phyloP scores from a whole-genome alignment of 2,113 vertebrate species.

The Gallinago paraguaiae region DNA sequence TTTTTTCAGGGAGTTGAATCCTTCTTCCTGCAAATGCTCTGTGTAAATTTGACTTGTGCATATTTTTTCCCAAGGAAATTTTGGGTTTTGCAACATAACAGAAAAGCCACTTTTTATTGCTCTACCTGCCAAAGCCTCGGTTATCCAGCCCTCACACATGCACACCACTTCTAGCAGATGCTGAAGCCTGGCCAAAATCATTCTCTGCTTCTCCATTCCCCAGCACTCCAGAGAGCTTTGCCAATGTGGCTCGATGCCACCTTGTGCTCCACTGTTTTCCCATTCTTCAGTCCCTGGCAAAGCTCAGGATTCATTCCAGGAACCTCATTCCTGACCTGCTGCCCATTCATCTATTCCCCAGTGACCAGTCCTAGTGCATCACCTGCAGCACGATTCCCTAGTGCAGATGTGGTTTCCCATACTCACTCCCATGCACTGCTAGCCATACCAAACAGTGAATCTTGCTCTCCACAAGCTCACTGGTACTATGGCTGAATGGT shows the following conservation, averaged over 20 bases:
- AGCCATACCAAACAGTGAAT: not conserved
- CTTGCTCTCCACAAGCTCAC: not conserved
- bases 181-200: slow-evolving; percentile 29
- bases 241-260: not conserved
- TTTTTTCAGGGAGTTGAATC: not conserved
- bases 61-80: slow-evolving; percentile 2
- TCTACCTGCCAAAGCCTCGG: not conserved
- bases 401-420: not conserved
- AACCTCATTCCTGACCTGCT: not conserved
- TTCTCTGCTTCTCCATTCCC: not conserved
- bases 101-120: slow-evolving; percentile 11
- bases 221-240: not conserved
- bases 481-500: not conserved
- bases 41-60: not conserved
- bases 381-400: not conserved
- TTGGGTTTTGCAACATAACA: not conserved
- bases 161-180: not conserved
- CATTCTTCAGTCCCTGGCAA: not conserved
- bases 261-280: not conserved
- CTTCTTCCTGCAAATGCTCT: not conserved
- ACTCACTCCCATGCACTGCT: not conserved
- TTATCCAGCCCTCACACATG: slow-evolving; percentile 44
- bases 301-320: not conserved
- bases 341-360: not conserved
- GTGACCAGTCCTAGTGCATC: not conserved